Conservation (phyloP, 2,888 invertebrate species). For the Epistrophe grossulariae region DNA sequence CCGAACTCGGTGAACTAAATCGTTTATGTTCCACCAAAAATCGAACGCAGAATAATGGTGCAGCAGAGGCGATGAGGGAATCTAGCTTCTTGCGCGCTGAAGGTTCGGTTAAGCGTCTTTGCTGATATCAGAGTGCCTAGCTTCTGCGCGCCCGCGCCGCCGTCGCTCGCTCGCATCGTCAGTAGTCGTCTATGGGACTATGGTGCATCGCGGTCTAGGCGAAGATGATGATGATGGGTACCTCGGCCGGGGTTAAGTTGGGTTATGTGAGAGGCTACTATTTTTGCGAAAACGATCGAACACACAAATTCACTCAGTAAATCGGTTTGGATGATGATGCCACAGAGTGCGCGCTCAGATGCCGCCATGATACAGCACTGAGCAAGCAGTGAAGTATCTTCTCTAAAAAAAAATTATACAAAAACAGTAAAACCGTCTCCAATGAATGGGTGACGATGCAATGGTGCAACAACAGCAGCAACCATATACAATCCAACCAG, state of each 20-base stretch:
- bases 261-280: constrained; percentile 75
- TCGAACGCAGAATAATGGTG: not conserved
- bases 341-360: constrained; percentile 69
- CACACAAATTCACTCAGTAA: constrained; percentile 76
- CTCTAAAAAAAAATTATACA: constrained; percentile 25
- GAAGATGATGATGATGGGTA: constrained; percentile 69
- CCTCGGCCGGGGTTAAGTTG: constrained; percentile 70
- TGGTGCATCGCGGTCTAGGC: constrained; percentile 28
- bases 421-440: constrained; percentile 34
- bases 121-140: constrained; percentile 62
- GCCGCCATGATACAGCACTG: constrained; percentile 68
- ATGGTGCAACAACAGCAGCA: constrained; percentile 38
- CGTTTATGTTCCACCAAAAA: constrained; percentile 71
- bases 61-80: constrained; percentile 13
- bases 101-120: constrained; percentile 39
- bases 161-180: not conserved
- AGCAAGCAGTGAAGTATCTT: constrained; percentile 53
- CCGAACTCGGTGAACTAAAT: constrained; percentile 73
- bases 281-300: constrained; percentile 73
- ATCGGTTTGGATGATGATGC: constrained; percentile 56
- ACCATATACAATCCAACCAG: constrained; percentile 15
- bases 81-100: constrained; percentile 2
- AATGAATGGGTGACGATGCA: constrained; percentile 75
- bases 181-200: constrained; percentile 22
- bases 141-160: constrained; percentile 42